Evolutionary conservation across 2,113 vertebrate genomes (phyloP), one percentile per base, ranked within the genome.

Genomic region (Lepidothrix coronata): DNA sequence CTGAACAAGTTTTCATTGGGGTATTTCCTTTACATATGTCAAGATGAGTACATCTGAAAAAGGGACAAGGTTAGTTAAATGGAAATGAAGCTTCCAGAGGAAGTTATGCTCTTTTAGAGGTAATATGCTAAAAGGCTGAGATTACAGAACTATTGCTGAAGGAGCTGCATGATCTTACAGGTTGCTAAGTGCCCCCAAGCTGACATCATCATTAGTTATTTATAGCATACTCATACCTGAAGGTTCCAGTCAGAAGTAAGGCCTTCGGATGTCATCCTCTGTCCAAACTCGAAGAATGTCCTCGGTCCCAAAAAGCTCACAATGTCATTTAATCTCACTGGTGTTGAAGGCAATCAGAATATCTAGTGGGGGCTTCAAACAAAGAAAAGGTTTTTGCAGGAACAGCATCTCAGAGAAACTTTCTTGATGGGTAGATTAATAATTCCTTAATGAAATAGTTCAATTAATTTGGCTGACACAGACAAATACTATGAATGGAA

Each of bases 161-260:
- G 80, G 54, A 94, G 31, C 65, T 81, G 85, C 85, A 68, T 84
- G 68, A 63, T 88, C 76, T 92, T 83, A 91, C 73, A 92, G 0
- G 0, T 67, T 91, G 80, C 44, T 87, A 88, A 94, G 83, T 86
- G 68, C 28, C 88, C 89, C 70, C 58, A 87, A 70, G 91, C 86
- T 94, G 91, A 93, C 70, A 93, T 92, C 88, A 87, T 92, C 92
- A 89, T 75, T 75, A 92, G 86, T 89, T 97, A 96, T 96, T 96
- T 93, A 75, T 87, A 94, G 83, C 54, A 89, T 37, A 31, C 31
- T 86, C 68, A 55, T 89, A 72, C 67, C 85, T 91, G 62, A 85
- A 91, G 73, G 35, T 65, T 37, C 80, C 49, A 79, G 65, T 66
- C 73, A 89, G 65, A 91, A 63, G 25, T 39, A 52, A 85, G 73